Base-by-base conservation (phyloP, 2,888 invertebrate genomes). In the Theodoxus fluviatilis region DNA sequence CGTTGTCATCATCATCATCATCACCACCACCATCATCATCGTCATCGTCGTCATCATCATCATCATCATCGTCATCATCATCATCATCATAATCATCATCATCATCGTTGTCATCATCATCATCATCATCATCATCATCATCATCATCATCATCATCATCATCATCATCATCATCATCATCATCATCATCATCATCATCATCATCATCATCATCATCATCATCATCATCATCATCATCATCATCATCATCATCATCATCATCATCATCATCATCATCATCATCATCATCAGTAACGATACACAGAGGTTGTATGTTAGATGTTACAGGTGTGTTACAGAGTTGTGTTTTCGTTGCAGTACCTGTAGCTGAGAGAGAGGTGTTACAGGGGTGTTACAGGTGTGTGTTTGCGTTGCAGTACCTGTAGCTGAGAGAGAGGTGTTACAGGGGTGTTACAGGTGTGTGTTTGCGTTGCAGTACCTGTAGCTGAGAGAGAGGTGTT, bases 151-250 rank as follows among this genome's bases (percentile, higher is more conserved):
- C 71, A 61, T 61, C 61, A 57, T 61, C 59, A 67, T 59, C 59
- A 71, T 37, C 67, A 61, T 61, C 61, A 67, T 71, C 67, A 61
- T 61, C 67, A 61, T 47, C 61, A 71, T 67, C 61, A 71, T 71
- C 67, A 67, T 61, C 67, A 61, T 67, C 67, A 67, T 33, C 67
- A 71, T 61, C 61, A 70, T 66, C 67, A 66, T 59, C 55, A 67
- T 55, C 67, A 70, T 12, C 59, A 38, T 31, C 28, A 64, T 15
- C n/a, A 38, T 37, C n/a, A 35, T 18, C 28, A 18, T 18, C 31
- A 25, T 25, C 67, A 67, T 49, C 71, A 61, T 49, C 67, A 67
- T 61, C 47, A 71, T 71, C 67, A 67, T 67, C 71, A 61, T 61
- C 61, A 57, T 61, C 59, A 67, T 59, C 59, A 71, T 37, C 67